Evolutionary conservation across 2,888 invertebrate genomes (phyloP), one percentile per base, ranked within the genome.

Genomic region (Drepanosiphum platanoidis): DNA sequence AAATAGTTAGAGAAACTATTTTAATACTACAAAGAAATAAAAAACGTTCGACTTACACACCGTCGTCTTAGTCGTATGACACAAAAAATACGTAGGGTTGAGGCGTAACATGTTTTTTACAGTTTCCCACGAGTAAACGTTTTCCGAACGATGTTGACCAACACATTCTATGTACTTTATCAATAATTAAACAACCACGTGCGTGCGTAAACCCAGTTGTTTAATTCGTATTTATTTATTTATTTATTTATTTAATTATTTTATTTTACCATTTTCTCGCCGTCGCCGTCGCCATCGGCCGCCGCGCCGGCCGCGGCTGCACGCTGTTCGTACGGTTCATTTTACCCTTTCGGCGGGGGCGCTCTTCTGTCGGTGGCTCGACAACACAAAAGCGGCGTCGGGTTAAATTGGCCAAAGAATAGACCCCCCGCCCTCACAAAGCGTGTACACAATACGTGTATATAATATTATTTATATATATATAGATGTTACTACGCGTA

Each of bases 401-500:
- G 64, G 78, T 66, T 42, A 32, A 66, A 66, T 32, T 13, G 52
- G n/a, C 11, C 77, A 18, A 78, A 64, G 64, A 66, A 78, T 66
- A 78, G 78, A 78, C 8, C 71, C 27, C 15, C 15, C 8, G 32
- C 30, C 9, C 72, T 15, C 15, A 72, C 42, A 32, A 27, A 42
- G 9, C 3, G 27, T 68, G 34, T 71, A 30, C 18, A 32, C 9
- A 36, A 2, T n/a, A 39, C 70, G 39, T 22, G 36, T 7, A 9
- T 5, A 27, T 18, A 46, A 42, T 27, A 46, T 9, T n/a, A n/a
- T n/a, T n/a, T n/a, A 1, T 7, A 27, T 22, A 46, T 18, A 32
- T 7, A 30, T 72, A 42, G 27, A 18, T 72, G 11, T 42, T 42
- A 42, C 42, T 42, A 42, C 27, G 68, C 30, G 68, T n/a, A n/a